Evolutionary conservation across 2,888 invertebrate genomes (phyloP).

Genomic region (Trissolcus brochymenae): DNA sequence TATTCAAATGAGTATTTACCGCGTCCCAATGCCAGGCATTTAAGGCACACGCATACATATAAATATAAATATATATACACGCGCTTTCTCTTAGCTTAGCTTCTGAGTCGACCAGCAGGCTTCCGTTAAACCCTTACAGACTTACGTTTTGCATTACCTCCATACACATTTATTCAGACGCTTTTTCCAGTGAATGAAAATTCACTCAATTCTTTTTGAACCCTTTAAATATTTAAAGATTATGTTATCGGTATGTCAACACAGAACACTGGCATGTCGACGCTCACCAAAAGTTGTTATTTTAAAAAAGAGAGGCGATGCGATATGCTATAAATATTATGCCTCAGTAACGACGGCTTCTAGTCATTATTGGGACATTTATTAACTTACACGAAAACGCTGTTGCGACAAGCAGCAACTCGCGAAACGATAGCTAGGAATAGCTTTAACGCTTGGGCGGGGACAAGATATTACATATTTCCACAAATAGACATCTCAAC

Average conservation of each 20-base stretch:
- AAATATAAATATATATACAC: constrained; percentile 14
- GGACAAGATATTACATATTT: constrained; percentile 46
- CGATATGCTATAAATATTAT: constrained; percentile 64
- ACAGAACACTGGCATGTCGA: too few relatives aligned
- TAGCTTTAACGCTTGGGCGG: constrained; percentile 63
- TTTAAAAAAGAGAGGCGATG: constrained; percentile 8
- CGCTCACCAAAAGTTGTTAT: too few relatives aligned
- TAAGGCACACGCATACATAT: constrained; percentile 36
- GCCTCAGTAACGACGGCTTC: constrained; percentile 64
- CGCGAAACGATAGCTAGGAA: constrained; percentile 61
- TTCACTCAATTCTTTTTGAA: too few relatives aligned
- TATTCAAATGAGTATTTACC: constrained; percentile 68
- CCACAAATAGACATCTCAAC: constrained; percentile 52
- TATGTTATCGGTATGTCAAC: too few relatives aligned
- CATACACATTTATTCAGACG: constrained; percentile 19
- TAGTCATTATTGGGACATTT: constrained; percentile 69
- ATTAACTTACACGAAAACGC: constrained; percentile 63
- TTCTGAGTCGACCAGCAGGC: constrained; percentile 31
- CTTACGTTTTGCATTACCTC: too few relatives aligned
- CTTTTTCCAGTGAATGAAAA: background rate
- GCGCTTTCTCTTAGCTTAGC: constrained; percentile 39
- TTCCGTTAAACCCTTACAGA: constrained; percentile 35
- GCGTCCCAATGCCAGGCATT: constrained; percentile 58
- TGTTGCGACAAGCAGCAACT: constrained; percentile 45
- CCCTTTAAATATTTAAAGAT: too few relatives aligned